Evolutionary conservation across 2,888 invertebrate genomes (phyloP), one percentile per base, ranked within the genome.

Genomic region (Drosophila algonquin): DNA sequence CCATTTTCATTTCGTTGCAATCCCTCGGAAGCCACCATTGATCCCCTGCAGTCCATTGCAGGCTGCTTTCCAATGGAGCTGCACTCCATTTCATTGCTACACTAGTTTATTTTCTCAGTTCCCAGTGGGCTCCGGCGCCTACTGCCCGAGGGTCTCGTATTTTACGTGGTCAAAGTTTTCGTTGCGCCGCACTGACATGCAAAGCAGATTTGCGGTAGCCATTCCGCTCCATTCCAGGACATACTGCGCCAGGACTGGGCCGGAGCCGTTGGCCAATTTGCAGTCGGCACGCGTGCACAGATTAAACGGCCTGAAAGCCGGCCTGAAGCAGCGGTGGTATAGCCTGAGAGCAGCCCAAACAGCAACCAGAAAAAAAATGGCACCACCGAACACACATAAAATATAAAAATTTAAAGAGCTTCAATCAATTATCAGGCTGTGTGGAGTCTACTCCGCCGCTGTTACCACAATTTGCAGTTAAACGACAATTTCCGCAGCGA

Each of bases 401-500:
- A 48, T 56, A 9, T 14, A 27, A 55, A 47, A 47, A 63, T 81
- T 81, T 74, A 71, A 67, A 64, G 64, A 67, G 72, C 64, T 75
- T 73, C 74, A 81, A 81, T 84, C 81, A 81, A 81, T 81, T 84
- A 84, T 77, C 72, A 60, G 53, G 47, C 53, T 16, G 61, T 55
- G 47, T 35, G 18, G 63, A 60, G 52, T 45, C 46, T 56, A 35
- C 63, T 47, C 46, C 24, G 30, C 46, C 24, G 30, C 48, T 51
- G 18, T 54, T 60, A 71, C 81, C 77, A 74, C 83, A 81, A 80
- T 80, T 79, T 79, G 61, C 72, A 73, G 75, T 77, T 84, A 80
- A 87, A 79, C 70, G 79, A 76, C 80, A 72, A 87, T 81, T 84
- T 87, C 80, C 80, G 87, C 87, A 84, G 68, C 71, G 65, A 84